Percentiles rank a stretch among this genome's conserved stretches.
These are phyloP conservation scores for Drosophila busckii DNA, from an alignment of 1,140 invertebrate species.

Conservation along the genomic window DNA sequence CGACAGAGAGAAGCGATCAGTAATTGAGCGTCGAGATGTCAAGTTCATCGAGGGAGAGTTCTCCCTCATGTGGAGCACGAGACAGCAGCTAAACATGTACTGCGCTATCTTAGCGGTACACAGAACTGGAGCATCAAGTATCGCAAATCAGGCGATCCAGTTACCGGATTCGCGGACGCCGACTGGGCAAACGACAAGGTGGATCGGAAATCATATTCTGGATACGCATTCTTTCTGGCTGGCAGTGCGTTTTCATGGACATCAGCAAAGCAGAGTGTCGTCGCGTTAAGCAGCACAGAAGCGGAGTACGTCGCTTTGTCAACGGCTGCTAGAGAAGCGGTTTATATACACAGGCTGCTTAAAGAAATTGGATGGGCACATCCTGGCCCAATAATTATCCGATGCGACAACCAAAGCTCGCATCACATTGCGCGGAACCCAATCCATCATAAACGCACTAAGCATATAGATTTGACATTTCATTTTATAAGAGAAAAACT, in stretches of 20 bases:
- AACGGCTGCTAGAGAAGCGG: conserved; percentile 23
- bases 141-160: background rate
- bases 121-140: conserved; percentile 9
- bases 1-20: background rate
- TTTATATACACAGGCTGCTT: conserved; percentile 11
- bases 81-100: conserved; percentile 13
- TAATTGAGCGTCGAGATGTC: background rate
- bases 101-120: conserved; percentile 16
- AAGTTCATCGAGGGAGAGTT: conserved; percentile 1
- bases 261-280: too few species aligned
- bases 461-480: background rate
- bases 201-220: too few species aligned
- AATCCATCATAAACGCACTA: background rate
- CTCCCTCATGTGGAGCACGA: conserved; percentile 45
- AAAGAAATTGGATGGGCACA: conserved; percentile 10
- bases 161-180: conserved; percentile 22
- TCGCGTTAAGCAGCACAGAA: too few species aligned
- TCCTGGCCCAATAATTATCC: background rate
- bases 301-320: conserved; percentile 37
- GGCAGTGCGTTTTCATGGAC: too few species aligned
- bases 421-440: background rate
- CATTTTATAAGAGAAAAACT: too few species aligned
- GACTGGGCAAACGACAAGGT: conserved; percentile 49
- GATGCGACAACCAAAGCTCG: background rate
- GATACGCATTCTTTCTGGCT: too few species aligned